Evolutionary conservation across 2,888 invertebrate genomes (phyloP).

Genomic region (Omphaloscelis lunosa): DNA sequence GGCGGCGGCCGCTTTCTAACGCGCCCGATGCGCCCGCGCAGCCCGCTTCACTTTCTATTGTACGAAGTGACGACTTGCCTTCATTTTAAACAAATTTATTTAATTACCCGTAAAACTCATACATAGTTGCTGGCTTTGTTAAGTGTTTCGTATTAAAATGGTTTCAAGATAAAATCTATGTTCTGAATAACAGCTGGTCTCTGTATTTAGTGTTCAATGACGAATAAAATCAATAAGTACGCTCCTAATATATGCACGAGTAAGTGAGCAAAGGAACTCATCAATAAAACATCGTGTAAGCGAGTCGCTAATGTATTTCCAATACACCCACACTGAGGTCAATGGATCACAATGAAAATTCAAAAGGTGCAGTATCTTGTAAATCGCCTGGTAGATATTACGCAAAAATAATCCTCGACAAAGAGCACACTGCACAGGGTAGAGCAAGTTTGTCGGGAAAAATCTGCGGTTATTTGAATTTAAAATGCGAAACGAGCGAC

Average conservation of each 20-base stretch:
- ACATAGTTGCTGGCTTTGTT: conserved; percentile 35
- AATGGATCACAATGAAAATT: conserved; percentile 70
- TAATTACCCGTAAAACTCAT: conserved; percentile 62
- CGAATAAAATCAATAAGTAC: conserved; percentile 40
- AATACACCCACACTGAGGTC: conserved; percentile 66
- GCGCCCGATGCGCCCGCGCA: conserved; percentile 84
- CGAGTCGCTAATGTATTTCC: conserved; percentile 63
- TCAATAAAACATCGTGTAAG: conserved; percentile 63
- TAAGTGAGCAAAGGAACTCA: conserved; percentile 60
- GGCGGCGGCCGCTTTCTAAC: conserved; percentile 87
- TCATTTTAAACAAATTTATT: conserved; percentile 65
- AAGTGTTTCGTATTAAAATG: not conserved
- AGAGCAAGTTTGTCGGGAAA: conserved; percentile 71
- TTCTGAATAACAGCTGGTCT: not conserved
- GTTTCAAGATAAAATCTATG: not conserved
- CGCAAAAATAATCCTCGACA: conserved; percentile 76
- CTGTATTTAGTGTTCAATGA: conserved; percentile 2
- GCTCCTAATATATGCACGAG: conserved; percentile 52
- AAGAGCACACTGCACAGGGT: conserved; percentile 63
- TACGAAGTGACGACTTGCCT: conserved; percentile 75
- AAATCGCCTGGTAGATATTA: conserved; percentile 70
- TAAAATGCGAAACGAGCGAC: conserved; percentile 78
- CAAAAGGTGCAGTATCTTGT: conserved; percentile 66
- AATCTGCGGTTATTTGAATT: conserved; percentile 80
- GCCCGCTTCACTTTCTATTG: conserved; percentile 89